Evolutionary conservation across 2,888 invertebrate species (phyloP).

Genomic region (Biston betularia): DNA sequence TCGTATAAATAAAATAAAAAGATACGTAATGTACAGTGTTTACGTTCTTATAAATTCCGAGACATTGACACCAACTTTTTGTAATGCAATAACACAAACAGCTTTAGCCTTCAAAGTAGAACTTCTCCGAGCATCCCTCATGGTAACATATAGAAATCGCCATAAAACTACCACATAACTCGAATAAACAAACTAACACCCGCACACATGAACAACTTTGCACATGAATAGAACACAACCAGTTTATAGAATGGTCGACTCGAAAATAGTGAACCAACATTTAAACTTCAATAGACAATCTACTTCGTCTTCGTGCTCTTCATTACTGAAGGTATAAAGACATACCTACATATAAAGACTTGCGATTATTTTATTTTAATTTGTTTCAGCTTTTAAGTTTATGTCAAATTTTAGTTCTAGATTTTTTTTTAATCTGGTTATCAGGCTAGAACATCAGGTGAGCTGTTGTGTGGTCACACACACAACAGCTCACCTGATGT

Average conservation of each 20-base stretch:
- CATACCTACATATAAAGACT: too few relatives aligned
- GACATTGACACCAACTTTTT: conserved; percentile 8
- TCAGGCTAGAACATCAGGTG: too few relatives aligned
- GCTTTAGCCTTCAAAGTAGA: conserved; percentile 33
- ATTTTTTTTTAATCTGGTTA: too few relatives aligned
- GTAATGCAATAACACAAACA: conserved; percentile 37
- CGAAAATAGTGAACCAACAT: too few relatives aligned
- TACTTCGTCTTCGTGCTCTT: too few relatives aligned
- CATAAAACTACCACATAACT: conserved; percentile 34
- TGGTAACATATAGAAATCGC: conserved; percentile 32
- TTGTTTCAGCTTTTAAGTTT: too few relatives aligned
- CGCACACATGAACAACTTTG: conserved; percentile 48
- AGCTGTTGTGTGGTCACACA: too few relatives aligned
- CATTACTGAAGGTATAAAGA: too few relatives aligned
- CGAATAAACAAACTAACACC: conserved; percentile 41
- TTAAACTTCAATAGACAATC: background rate
- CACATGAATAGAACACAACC: background rate
- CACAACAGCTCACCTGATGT: too few relatives aligned
- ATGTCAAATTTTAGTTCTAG: too few relatives aligned
- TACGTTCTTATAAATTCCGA: background rate
- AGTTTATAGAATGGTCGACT: background rate
- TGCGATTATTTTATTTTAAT: too few relatives aligned
- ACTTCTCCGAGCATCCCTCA: conserved; percentile 22
- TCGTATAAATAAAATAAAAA: too few relatives aligned
- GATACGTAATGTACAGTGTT: background rate